Percentiles rank a stretch among this genome's conserved stretches.
phyloP scores from a whole-genome alignment of 2,888 invertebrate species.

The Eurytoma californica region DNA sequence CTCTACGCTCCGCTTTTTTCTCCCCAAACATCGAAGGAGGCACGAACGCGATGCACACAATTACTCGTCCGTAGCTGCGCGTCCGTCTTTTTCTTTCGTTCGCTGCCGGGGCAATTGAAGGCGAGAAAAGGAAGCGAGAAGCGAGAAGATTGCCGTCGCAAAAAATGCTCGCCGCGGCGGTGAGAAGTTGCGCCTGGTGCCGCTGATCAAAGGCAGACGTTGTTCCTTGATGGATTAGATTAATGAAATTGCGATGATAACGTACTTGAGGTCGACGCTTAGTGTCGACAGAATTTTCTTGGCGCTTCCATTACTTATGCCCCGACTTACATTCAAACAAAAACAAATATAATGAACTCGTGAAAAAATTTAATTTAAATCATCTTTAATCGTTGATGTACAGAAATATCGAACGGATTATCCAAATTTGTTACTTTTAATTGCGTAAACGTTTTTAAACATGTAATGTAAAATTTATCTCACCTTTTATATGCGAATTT shows the following conservation, averaged over 20 bases:
- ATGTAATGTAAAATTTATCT: too few species aligned
- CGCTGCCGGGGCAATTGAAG: constrained; percentile 23
- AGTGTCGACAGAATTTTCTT: not conserved
- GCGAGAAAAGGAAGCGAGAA: not conserved
- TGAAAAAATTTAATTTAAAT: too few species aligned
- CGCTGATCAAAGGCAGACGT: not conserved
- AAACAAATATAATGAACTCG: too few species aligned
- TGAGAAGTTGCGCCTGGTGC: not conserved
- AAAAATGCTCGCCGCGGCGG: not conserved
- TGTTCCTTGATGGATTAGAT: constrained; percentile 38
- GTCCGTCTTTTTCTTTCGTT: not conserved
- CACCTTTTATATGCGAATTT: too few species aligned
- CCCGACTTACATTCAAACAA: too few species aligned
- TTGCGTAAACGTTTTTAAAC: too few species aligned
- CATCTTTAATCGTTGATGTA: too few species aligned
- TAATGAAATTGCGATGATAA: constrained; percentile 45
- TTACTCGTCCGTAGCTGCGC: not conserved
- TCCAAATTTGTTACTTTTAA: too few species aligned
- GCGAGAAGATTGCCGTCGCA: not conserved
- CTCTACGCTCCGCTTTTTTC: constrained; percentile 5
- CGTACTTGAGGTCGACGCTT: constrained; percentile 11
- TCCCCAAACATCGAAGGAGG: not conserved
- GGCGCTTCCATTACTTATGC: not conserved
- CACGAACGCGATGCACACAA: not conserved
- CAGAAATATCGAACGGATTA: too few species aligned